Base-by-base conservation (phyloP, 2,113 vertebrate genomes). In the Uria lomvia region DNA sequence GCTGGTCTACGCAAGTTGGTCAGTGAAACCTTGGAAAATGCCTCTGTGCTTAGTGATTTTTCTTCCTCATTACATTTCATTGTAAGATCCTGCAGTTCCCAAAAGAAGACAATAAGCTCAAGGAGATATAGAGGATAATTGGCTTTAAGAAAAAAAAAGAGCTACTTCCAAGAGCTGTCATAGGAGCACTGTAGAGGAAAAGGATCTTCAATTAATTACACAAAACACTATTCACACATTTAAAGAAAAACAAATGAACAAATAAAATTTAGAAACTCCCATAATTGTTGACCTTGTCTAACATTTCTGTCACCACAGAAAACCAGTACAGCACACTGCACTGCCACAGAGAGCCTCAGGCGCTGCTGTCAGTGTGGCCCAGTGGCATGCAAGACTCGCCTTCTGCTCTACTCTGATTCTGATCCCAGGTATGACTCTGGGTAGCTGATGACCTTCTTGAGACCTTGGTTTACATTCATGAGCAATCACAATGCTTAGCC, bases 41-140 rank as follows among this genome's bases (percentile, higher is more conserved):
- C 99, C 94, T 99, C 99, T 0, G 99, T 95, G 86, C 99, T 99
- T 19, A 99, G 97, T 32, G 99, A 99, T 87, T 99, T 99, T 49
- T 98, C 99, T 58, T 99, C 99, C 95, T 99, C 99, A 4, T 99
- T 99, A 96, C 99, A 99, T 91, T 99, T 99, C 97, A 99, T 94
- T 62, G 99, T 99, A 97, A 99, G 99, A 94, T 99, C 99, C 99
- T 99, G 97, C 30, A 96, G 68, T 30, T 92, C 88, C 52, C 85
- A 79, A 94, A 59, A 97, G 49, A 90, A 26, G 67, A 93, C 12
- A 96, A 76, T 8, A 66, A 93, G 30, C 78, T 93, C 34, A 83
- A 68, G 42, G 15, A 74, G 59, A 79, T 91, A 70, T 1, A 71
- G 36, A 94, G 38, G 40, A 42, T 29, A 92, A 92, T 11, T 45